Evolutionary conservation across 2,888 invertebrate species (phyloP).

Genomic region (Cantharis lateralis): DNA sequence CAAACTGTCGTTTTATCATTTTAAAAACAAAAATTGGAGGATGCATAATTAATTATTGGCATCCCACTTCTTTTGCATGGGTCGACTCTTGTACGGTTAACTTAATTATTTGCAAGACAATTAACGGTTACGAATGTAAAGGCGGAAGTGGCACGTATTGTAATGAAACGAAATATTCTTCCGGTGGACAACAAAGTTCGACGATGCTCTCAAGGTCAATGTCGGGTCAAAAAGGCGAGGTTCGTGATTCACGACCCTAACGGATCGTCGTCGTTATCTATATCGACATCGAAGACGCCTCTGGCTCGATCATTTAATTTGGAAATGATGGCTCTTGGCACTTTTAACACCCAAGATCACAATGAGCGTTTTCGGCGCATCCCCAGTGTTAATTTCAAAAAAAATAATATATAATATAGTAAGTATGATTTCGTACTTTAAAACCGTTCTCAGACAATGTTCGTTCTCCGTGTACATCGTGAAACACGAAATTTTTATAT

Average conservation of each 20-base stretch:
- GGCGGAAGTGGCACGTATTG: neutral
- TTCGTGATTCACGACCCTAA: slow-evolving; percentile 31
- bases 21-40: neutral
- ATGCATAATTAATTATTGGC: neutral
- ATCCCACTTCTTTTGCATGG: neutral
- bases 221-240: slow-evolving; percentile 26
- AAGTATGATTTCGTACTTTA: too few relatives aligned
- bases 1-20: neutral
- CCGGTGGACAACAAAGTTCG: neutral
- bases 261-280: slow-evolving; percentile 17
- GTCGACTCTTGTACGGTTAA: neutral
- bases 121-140: neutral
- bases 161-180: neutral
- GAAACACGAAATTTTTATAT: too few relatives aligned
- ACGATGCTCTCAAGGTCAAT: slow-evolving; percentile 10
- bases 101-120: neutral
- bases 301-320: neutral
- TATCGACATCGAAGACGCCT: neutral
- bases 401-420: too few relatives aligned
- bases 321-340: neutral
- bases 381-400: too few relatives aligned
- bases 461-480: too few relatives aligned
- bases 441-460: too few relatives aligned
- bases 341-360: neutral
- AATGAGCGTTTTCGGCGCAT: too few relatives aligned